phyloP scores from a whole-genome alignment of 2,113 vertebrate species.

The Prolemur simus region DNA sequence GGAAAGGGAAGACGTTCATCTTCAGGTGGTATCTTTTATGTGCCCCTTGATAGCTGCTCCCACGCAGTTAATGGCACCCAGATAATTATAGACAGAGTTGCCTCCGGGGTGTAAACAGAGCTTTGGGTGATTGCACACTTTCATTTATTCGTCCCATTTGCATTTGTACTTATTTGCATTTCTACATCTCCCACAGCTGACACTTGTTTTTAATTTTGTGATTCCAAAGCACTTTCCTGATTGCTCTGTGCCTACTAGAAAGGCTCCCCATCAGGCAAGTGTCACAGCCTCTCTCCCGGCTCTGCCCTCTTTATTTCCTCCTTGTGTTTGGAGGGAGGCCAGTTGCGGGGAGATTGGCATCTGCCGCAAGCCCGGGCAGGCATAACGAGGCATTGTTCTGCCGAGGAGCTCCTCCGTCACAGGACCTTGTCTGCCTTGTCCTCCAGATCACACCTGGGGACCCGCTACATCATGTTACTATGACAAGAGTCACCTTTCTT shows the following conservation, averaged over 20 bases:
- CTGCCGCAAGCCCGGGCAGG: not conserved
- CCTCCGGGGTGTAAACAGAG: not conserved
- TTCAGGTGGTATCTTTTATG: not conserved
- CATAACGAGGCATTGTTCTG: slow-evolving; percentile 51
- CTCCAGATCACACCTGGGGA: not conserved
- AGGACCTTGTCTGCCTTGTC: slow-evolving; percentile 49
- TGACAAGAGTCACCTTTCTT: slow-evolving; percentile 64
- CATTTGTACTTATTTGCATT: not conserved
- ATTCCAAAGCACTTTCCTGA: not conserved
- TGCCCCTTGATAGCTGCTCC: not conserved
- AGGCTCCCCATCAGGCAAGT: not conserved
- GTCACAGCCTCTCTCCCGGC: not conserved
- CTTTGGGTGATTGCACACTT: not conserved
- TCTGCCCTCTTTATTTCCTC: not conserved
- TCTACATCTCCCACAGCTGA: not conserved
- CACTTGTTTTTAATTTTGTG: not conserved
- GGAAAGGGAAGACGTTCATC: not conserved
- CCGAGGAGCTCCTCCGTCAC: not conserved
- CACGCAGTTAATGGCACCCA: not conserved
- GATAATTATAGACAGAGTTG: not conserved
- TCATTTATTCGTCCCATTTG: not conserved
- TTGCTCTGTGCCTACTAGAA: not conserved
- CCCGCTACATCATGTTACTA: not conserved
- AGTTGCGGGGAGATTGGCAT: not conserved
- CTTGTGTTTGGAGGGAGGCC: slow-evolving; percentile 39